Percentiles rank a stretch among this genome's conserved stretches.
Evolutionary conservation across 2,888 invertebrate species (phyloP).

Genomic region (Cheilosia vulpina): DNA sequence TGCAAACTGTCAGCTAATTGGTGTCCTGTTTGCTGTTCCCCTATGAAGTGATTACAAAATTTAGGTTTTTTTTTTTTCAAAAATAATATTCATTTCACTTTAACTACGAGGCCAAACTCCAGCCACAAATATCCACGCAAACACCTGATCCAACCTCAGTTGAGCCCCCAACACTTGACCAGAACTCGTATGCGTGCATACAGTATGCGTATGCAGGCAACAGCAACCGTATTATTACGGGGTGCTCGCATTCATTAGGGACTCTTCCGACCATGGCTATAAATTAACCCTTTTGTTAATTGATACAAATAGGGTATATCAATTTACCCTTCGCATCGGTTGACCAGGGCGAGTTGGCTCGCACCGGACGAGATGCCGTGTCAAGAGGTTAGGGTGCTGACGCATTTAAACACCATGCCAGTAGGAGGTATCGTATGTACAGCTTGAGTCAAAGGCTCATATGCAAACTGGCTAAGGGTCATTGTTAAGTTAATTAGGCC

Average conservation of each 20-base stretch:
- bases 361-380: conserved; percentile 36
- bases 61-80: not conserved
- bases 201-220: conserved; percentile 21
- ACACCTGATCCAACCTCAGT: conserved; percentile 60
- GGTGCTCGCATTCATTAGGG: conserved; percentile 73
- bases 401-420: conserved; percentile 60
- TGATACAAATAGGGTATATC: conserved; percentile 82
- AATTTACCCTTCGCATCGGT: conserved; percentile 75
- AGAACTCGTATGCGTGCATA: conserved; percentile 27
- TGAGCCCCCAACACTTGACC: conserved; percentile 65
- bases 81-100: conserved; percentile 42
- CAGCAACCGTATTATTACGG: conserved; percentile 66
- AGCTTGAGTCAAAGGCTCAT: conserved; percentile 46
- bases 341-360: conserved; percentile 34
- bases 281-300: conserved; percentile 84
- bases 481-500: conserved; percentile 79
- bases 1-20: conserved; percentile 20
- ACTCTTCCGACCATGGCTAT: conserved; percentile 79
- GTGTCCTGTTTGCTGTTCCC: conserved; percentile 2
- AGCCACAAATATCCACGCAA: conserved; percentile 59
- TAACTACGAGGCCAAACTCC: conserved; percentile 15
- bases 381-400: conserved; percentile 57
- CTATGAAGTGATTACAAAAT: conserved; percentile 52
- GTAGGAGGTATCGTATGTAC: conserved; percentile 1
- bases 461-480: conserved; percentile 63